Evolutionary conservation across 2,113 vertebrate genomes (phyloP), one percentile per base, ranked within the genome.

Genomic region (Entomyzon cyanotis): DNA sequence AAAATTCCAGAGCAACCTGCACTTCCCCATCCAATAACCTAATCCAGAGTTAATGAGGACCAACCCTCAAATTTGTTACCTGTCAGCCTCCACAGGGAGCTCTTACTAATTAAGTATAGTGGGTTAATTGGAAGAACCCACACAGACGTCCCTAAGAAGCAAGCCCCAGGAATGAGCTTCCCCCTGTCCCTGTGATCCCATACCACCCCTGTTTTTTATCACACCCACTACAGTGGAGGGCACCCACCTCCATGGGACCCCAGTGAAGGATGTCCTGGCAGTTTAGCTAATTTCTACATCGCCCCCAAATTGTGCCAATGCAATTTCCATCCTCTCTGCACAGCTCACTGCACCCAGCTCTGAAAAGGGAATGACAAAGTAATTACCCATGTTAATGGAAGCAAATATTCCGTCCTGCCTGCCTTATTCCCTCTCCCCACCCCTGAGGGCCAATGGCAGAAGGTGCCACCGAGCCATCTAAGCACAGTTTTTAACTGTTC

Each of bases 321-420:
- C 55, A 86, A 58, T 89, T 90, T 74, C 71, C 77, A 77, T 69
- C 64, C 2, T 0, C 42, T 44, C 71, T 64, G 64, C 83, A 92
- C 90, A 90, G 92, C 59, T 92, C 90, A 67, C 42, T 46, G 42
- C 89, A 59, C 86, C 39, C 30, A 9, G 84, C 86, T 87, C 90
- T 69, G 74, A 52, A 60, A 81, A 64, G 73, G 55, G 77, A 90
- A 94, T 89, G 73, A 82, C 84, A 93, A 95, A 96, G 89, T 88
- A 96, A 94, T 96, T 87, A 80, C 33, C 65, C 50, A 22, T 9
- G 1, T 85, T 87, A 83, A 74, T 83, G 47, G 79, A 47, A 94
- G 75, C 58, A 79, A 69, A 58, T 71, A 79, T n/a, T 93, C 73
- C 4, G 2, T 59, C 39, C 70, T 83, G 33, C 35, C 58, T 30